Evolutionary conservation across 2,888 invertebrate genomes (phyloP), one percentile per base, ranked within the genome.

Genomic region (Tenthredo scrophulariae): DNA sequence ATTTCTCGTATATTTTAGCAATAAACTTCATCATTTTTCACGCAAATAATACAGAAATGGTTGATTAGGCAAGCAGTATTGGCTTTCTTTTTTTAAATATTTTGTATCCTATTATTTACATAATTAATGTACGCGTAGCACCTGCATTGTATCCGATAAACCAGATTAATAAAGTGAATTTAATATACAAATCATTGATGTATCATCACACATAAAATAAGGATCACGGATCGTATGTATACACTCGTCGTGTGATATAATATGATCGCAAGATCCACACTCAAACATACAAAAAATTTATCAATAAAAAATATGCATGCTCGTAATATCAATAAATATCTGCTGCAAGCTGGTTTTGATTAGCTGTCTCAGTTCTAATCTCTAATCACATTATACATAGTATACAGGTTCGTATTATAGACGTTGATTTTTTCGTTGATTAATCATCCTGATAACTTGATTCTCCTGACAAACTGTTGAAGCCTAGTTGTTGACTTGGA

Each of bases 401-500:
- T 54, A n/a, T 54, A 54, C n/a, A 54, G n/a, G 54, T 7, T n/a
- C 5, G 6, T 54, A 15, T 54, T 54, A 54, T n/a, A 54, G n/a
- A 54, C 15, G 46, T 4, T 46, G 13, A 43, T 43, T 50, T 50
- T 5, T 6, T 0, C 62, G 10, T 26, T 37, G 43, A 50, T 84
- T 77, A 65, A 62, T 84, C 74, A 5, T 84, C 79, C 10, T n/a
- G 26, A 46, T 26, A 15, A 50, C 33, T 67, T 6, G 54, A 37
- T 70, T 79, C 70, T 26, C 40, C 65, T 37, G 54, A 18, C 54
- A 85, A 33, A 62, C 29, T 18, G 22, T 84, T 85, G 70, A 77
- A 85, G 5, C 72, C 79, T 65, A 33, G 29, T 37, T 70, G 40
- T 29, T 88, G 86, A 43, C 86, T 88, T 9, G 85, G 84, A 40